Percentiles rank a stretch among this genome's conserved stretches.
phyloP scores from a whole-genome alignment of 2,888 invertebrate species.

The Volucella inanis region DNA sequence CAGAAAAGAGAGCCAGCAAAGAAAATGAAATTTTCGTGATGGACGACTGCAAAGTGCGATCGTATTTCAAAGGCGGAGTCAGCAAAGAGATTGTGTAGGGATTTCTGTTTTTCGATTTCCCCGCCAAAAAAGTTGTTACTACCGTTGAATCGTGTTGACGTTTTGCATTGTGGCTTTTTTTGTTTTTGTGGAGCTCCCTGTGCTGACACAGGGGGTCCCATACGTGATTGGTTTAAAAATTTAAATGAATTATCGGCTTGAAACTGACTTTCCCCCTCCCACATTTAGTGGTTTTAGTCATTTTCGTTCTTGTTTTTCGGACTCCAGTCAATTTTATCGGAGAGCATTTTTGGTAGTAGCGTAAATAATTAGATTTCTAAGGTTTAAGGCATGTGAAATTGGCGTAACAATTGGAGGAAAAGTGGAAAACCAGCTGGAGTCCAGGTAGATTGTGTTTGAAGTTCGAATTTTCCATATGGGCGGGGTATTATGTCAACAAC shows the following conservation, averaged over 20 bases:
- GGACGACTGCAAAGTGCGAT: conserved; percentile 72
- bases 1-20: conserved; percentile 49
- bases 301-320: conserved; percentile 20
- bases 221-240: conserved; percentile 70
- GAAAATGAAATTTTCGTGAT: conserved; percentile 74
- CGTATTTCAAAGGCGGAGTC: conserved; percentile 74
- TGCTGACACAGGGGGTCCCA: conserved; percentile 48
- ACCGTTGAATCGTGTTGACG: conserved; percentile 37
- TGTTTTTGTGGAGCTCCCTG: conserved; percentile 41
- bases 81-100: conserved; percentile 48
- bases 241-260: conserved; percentile 71
- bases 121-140: conserved; percentile 9
- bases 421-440: conserved; percentile 28
- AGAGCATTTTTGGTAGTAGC: conserved; percentile 41
- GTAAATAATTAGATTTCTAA: conserved; percentile 35
- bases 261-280: conserved; percentile 64
- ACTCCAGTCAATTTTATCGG: conserved; percentile 61
- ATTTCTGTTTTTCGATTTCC: conserved; percentile 22
- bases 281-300: conserved; percentile 18
- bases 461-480: background rate
- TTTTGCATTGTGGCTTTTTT: conserved; percentile 26
- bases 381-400: conserved; percentile 28
- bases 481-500: background rate
- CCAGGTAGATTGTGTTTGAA: conserved; percentile 27
- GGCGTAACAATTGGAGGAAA: conserved; percentile 19